Evolutionary conservation across 2,888 invertebrate species (phyloP).

Genomic region (Andrena minutula): DNA sequence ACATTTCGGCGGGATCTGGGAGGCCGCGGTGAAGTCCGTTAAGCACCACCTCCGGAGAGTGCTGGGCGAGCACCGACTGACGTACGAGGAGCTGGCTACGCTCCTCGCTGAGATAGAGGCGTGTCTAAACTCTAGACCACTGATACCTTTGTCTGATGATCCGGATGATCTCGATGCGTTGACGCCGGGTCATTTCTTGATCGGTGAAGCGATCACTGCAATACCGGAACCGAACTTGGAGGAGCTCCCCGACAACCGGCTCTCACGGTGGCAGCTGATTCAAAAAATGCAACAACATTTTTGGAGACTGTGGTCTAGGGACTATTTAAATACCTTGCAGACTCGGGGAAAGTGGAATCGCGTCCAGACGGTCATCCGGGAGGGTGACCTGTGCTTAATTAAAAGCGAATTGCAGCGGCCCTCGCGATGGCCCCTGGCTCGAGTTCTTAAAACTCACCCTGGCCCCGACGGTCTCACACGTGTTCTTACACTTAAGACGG

Average conservation of each 20-base stretch:
- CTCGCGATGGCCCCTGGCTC: neutral
- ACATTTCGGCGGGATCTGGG: constrained; percentile 18
- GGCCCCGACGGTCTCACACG: neutral
- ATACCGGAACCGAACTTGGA: neutral
- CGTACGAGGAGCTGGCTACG: constrained; percentile 8
- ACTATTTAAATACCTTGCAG: neutral
- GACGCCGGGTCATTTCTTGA: constrained; percentile 10
- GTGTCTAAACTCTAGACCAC: neutral
- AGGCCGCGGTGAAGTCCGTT: constrained; percentile 7
- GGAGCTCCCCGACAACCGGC: neutral
- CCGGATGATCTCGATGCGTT: neutral
- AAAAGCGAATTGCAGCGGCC: neutral
- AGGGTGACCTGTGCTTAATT: neutral
- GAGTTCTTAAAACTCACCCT: neutral
- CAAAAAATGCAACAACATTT: constrained; percentile 7
- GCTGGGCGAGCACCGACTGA: neutral
- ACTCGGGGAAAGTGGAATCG: neutral
- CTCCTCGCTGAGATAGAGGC: neutral
- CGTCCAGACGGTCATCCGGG: fast-evolving
- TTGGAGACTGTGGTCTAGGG: neutral
- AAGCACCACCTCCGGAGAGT: constrained; percentile 11
- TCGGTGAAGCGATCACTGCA: neutral
- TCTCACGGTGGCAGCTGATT: neutral
- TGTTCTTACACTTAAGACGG: neutral
- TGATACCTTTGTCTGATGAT: neutral